Base-by-base conservation (phyloP, 2,113 vertebrate species). In the Leptobrachium ailaonicum region DNA sequence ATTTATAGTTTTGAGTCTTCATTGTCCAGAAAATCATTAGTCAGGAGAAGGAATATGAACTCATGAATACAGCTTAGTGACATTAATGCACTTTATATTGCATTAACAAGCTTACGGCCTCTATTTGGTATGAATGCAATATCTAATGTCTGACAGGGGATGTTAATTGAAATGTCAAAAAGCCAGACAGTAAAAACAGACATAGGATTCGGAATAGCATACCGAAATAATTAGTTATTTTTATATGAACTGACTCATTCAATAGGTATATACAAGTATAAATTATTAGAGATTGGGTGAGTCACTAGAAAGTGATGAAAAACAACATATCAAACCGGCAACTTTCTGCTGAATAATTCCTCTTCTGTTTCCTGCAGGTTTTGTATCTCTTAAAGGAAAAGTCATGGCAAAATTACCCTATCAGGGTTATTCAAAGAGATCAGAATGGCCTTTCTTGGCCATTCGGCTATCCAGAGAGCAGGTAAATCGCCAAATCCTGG, bases 201-300 rank as follows among this genome's bases (percentile, higher is more conserved):
- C 84, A 78, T 71, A 84, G 80, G 83, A 85, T 91, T 92, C 90
- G 85, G 86, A 85, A 84, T 66, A 89, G 83, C 50, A 88, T 85
- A 88, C 87, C 85, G 91, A 88, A 87, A 86, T 83, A 71, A 86
- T 85, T 85, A 84, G 83, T 91, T 88, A 86, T 83, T 86, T 50
- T 79, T 86, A 83, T 88, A 82, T 79, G 72, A 41, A 47, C 58
- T 84, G 80, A 87, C 80, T 87, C 82, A 86, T 80, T 87, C 87
- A 86, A 87, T 90, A 79, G 76, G 81, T 73, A 86, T 66, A 86
- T 32, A 69, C 84, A 84, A 86, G 64, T 78, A 66, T 54, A 67
- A 72, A 84, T 53, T 66, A 86, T 79, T 71, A 63, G 71, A 84
- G 77, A 82, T 14, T 71, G 43, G 80, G 80, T 84, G 84, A 83